Conservation (phyloP, 37 sponge, comb jelly and placozoan genomes). For the Theonella swinhoei region DNA sequence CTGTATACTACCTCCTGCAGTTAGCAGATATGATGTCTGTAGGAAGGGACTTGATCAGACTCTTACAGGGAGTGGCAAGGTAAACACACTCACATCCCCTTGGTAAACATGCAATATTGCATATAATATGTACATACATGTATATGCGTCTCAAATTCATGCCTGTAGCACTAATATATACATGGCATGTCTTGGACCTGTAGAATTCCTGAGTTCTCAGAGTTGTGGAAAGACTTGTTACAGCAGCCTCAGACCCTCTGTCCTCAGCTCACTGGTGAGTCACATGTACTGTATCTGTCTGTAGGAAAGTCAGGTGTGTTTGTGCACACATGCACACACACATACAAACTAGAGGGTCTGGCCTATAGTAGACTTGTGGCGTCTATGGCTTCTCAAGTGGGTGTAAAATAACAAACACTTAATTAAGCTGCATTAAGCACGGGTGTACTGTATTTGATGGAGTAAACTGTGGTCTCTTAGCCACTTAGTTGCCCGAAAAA, state of each 20-base stretch:
- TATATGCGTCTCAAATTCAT: background rate
- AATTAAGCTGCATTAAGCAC: no score
- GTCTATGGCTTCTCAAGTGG: no score
- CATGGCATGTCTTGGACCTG: background rate
- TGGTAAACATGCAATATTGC: background rate
- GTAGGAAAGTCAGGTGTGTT: no score
- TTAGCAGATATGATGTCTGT: slow-evolving; percentile 5
- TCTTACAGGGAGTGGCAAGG: slow-evolving; percentile 93
- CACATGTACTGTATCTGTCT: no score
- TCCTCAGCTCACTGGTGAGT: slow-evolving; percentile 81
- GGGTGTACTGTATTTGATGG: no score
- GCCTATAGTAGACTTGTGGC: no score
- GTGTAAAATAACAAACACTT: no score
- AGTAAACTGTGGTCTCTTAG: no score
- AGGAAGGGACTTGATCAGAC: slow-evolving; percentile 93
- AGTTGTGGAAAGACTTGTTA: slow-evolving; percentile 88
- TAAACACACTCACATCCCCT: background rate
- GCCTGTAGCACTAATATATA: background rate
- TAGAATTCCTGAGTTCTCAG: slow-evolving; percentile 89
- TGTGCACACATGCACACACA: background rate
- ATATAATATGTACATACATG: background rate
- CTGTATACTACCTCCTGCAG: no score
- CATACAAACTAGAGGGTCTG: no score
- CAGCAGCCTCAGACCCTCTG: slow-evolving; percentile 78
- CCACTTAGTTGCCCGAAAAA: no score